These are phyloP conservation scores for Alcis repandata DNA, from an alignment of 2,888 invertebrate genomes.

Conservation along the genomic window DNA sequence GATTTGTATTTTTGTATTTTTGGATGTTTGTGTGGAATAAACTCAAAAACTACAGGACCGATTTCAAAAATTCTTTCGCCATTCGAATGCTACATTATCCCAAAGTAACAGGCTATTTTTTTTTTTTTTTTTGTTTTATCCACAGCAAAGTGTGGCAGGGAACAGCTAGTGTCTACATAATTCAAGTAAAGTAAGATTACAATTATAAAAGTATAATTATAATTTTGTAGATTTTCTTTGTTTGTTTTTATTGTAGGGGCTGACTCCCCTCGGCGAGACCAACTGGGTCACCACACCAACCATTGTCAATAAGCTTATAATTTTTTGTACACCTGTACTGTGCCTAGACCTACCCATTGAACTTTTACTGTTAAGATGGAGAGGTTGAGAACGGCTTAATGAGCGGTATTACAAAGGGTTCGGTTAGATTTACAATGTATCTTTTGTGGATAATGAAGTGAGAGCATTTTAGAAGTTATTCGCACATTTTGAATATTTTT, in stretches of 20 bases:
- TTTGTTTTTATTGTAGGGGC: neutral
- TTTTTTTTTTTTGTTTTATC: too few species aligned
- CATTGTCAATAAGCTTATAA: constrained; percentile 54
- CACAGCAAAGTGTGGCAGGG: too few species aligned
- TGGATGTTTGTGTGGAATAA: too few species aligned
- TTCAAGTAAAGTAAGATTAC: too few species aligned
- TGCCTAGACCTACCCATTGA: neutral
- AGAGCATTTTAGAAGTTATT: constrained; percentile 2
- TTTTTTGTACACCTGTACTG: constrained; percentile 62
- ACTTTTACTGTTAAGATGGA: neutral
- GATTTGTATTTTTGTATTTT: too few species aligned
- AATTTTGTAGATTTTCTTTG: too few species aligned
- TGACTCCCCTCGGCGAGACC: neutral
- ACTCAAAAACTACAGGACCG: too few species aligned
- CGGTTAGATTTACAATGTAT: constrained; percentile 40
- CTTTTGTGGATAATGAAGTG: constrained; percentile 31
- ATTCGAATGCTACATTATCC: too few species aligned
- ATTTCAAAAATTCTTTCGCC: too few species aligned
- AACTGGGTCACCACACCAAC: neutral
- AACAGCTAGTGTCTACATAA: too few species aligned
- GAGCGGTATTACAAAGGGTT: constrained; percentile 38
- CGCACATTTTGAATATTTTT: neutral
- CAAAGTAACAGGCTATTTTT: too few species aligned
- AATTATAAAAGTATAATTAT: too few species aligned
- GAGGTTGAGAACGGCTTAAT: constrained; percentile 26